Evolutionary conservation across 2,888 invertebrate genomes (phyloP).

Genomic region (Drepana falcataria): DNA sequence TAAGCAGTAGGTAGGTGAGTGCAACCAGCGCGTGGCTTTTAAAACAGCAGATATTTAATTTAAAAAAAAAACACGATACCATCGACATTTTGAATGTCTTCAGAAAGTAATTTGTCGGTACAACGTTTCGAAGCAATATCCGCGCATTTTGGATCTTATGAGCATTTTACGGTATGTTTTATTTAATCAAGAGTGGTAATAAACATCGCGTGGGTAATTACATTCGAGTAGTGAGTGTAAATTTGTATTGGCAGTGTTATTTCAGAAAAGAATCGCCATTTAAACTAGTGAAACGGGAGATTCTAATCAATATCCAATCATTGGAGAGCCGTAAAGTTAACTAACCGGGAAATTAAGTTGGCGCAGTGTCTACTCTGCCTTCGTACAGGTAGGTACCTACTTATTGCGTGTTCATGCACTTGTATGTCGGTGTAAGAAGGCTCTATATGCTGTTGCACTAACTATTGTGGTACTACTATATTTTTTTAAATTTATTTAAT

Average conservation of each 20-base stretch:
- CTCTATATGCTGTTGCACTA: too few relatives aligned
- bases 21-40: too few relatives aligned
- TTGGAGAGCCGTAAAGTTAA: conserved; percentile 68
- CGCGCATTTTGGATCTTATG: conserved; percentile 16
- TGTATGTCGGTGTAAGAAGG: background rate
- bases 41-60: too few relatives aligned
- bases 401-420: background rate
- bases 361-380: conserved; percentile 28
- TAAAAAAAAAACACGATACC: too few relatives aligned
- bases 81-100: background rate
- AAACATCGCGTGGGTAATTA: conserved; percentile 65
- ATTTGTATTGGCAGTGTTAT: conserved; percentile 67
- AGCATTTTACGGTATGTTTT: conserved; percentile 60
- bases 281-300: conserved; percentile 60
- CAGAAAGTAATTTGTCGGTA: conserved; percentile 13
- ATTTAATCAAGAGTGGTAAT: conserved; percentile 65
- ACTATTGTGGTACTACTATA: too few relatives aligned
- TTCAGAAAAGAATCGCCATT: conserved; percentile 65
- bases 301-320: conserved; percentile 79
- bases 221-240: conserved; percentile 70
- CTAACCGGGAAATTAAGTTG: conserved; percentile 74
- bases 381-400: conserved; percentile 5
- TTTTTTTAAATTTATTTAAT: too few relatives aligned
- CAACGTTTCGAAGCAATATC: conserved; percentile 9
- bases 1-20: too few relatives aligned